These are phyloP conservation scores for Sceloporus tristichus DNA, from an alignment of 2,113 vertebrate genomes.

Conservation along the genomic window DNA sequence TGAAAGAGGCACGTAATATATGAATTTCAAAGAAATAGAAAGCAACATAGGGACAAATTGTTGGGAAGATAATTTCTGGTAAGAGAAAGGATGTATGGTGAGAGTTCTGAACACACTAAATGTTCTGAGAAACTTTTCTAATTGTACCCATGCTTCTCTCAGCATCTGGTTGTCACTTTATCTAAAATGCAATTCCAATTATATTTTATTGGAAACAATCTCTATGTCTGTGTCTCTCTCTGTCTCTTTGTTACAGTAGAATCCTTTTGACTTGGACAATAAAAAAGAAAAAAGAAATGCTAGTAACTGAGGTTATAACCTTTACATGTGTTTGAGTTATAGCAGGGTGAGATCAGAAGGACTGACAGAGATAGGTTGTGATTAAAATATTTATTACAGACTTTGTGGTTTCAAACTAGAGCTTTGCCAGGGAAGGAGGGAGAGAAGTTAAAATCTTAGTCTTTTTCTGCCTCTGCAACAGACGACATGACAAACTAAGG, in stretches of 20 bases:
- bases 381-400: constrained; percentile 41
- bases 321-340: constrained; percentile 29
- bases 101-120: background rate
- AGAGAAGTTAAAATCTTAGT: constrained; percentile 14
- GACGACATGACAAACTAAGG: constrained; percentile 50
- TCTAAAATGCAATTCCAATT: constrained; percentile 63
- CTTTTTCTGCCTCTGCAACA: constrained; percentile 52
- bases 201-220: constrained; percentile 71
- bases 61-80: background rate
- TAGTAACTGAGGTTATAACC: constrained; percentile 16
- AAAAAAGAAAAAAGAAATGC: constrained; percentile 42
- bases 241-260: constrained; percentile 70
- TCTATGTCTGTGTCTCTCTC: too few relatives aligned
- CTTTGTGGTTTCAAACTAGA: constrained; percentile 55
- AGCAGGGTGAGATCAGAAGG: constrained; percentile 59
- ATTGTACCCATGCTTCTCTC: constrained; percentile 53
- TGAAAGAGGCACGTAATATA: too few relatives aligned
- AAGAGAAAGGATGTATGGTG: constrained; percentile 46
- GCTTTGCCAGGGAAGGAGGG: constrained; percentile 25
- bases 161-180: constrained; percentile 70
- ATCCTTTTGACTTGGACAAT: constrained; percentile 66
- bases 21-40: too few relatives aligned
- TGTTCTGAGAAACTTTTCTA: constrained; percentile 50
- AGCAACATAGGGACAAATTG: constrained; percentile 26
- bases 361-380: constrained; percentile 3